Evolutionary conservation across 2,888 invertebrate genomes (phyloP), one percentile per base, ranked within the genome.

Genomic region (Sarcophaga carnaria): DNA sequence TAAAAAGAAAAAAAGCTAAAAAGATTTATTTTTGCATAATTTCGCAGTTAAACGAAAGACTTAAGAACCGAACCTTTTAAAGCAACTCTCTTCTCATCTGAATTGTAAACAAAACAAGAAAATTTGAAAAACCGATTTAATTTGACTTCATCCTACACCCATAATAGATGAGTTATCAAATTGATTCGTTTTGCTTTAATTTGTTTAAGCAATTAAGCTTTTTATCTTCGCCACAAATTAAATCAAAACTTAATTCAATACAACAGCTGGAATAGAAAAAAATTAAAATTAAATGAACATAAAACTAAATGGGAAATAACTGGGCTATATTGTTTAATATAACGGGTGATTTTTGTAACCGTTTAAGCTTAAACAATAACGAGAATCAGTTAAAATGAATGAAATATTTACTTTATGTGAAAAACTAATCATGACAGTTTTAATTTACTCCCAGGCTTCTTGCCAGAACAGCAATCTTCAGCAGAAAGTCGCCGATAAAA

Each of bases 31-130:
- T 80, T 66, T 79, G 45, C 49, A 79, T 45, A 54, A 54, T 54
- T 54, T 25, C 63, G 63, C 49, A 62, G 17, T 45, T 22, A 70
- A 11, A 75, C 62, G 22, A 64, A 75, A 64, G 75, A 75, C 75
- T 75, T 75, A 75, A 25, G 64, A 64, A 64, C 8, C 20, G 47
- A 27, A 62, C 37, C 60, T 62, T 62, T 62, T 47, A 54, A 54
- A 54, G 17, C 54, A 37, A 37, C 37, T 37, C 37, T 37, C n/a
- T 20, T 17, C 45, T 47, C 20, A 54, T 54, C 5, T 3, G 17
- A 14, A 17, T 14, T 54, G 54, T 54, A 54, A 54, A 54, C 54
- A 54, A 54, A 54, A 54, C 54, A 54, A 12, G 14, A 54, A 54
- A 1, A 14, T 54, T 17, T 17, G 37, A 37, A 37, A 37, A 54